Evolutionary conservation across 2,113 vertebrate genomes (phyloP), one percentile per base, ranked within the genome.

Genomic region (Engraulis encrasicolus): DNA sequence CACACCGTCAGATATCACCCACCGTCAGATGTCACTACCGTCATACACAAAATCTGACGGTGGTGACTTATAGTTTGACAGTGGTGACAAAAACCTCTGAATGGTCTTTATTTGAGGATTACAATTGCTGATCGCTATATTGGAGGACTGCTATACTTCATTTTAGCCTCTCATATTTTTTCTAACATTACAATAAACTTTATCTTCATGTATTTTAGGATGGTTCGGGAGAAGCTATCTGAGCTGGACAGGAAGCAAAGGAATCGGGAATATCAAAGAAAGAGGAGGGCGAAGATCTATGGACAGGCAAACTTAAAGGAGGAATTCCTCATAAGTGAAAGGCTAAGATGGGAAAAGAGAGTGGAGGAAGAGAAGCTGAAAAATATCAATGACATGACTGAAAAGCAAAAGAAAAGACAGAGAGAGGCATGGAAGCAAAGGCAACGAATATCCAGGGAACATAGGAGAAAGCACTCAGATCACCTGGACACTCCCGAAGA

Each of bases 291-390:
- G 36, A 81, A 61, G 61, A 54, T 81, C 1, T 12, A 66, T 23
- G 61, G 50, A 37, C 2, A 81, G 52, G 2, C 50, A 81, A 31
- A 81, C 18, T 81, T 81, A 61, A 54, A 61, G 36, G 34, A 81
- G 79, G 79, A 80, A 50, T 80, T 3, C 23, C 79, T 80, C 2
- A 80, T 7, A 80, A 23, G 1, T 34, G 80, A 81, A 66, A 81
- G 52, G 20, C 80, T 61, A 61, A 81, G 80, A 38, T 81, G 80
- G 50, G 38, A 81, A 49, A 37, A 81, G 50, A 81, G 80, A 20
- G 80, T 81, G 6, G 45, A 81, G 31, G 50, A 48, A 15, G 31
- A 34, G 36, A n/a, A n/a, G n/a, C 20, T 20, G n/a, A n/a, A n/a
- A n/a, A n/a, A n/a, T n/a, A n/a, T 81, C 15, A 54, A 36, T 17